Percentiles rank a stretch among this genome's conserved stretches.
These are phyloP conservation scores for Zonotrichia albicollis DNA, from an alignment of 2,797 vertebrate genomes.

Conservation along the genomic window DNA sequence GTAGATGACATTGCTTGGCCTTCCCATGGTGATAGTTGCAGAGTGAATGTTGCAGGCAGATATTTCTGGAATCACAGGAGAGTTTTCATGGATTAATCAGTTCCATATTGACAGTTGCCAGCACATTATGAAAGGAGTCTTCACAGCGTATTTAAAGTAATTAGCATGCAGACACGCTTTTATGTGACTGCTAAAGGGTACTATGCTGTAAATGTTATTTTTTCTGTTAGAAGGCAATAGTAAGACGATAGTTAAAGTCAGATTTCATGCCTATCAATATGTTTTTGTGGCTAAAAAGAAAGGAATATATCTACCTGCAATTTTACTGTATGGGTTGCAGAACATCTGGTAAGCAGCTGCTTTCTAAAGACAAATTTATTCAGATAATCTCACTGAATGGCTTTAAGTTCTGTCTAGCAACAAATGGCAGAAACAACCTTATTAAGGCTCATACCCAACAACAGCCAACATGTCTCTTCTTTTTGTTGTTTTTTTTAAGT, in stretches of 20 bases:
- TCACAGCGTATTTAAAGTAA: not conserved
- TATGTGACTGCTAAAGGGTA: not conserved
- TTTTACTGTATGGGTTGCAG: not conserved
- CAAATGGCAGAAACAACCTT: not conserved
- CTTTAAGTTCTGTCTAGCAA: constrained; percentile 44
- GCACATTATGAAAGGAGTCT: not conserved
- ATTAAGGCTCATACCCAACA: not conserved
- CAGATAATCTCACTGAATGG: constrained; percentile 31
- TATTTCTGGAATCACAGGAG: not conserved
- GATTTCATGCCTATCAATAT: not conserved
- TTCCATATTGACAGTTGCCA: not conserved
- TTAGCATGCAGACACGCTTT: not conserved
- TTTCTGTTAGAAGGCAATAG: not conserved
- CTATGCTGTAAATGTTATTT: not conserved
- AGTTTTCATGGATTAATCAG: not conserved
- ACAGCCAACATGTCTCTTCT: not conserved
- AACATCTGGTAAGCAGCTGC: constrained; percentile 61
- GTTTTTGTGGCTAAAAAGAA: not conserved
- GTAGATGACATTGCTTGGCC: not conserved
- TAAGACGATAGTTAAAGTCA: not conserved
- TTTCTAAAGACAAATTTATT: constrained; percentile 13
- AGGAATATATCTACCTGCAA: constrained; percentile 18
- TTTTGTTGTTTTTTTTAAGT: not conserved
- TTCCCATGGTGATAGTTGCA: not conserved
- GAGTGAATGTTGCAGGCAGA: not conserved